Conservation (phyloP, 2,888 invertebrate species). For the Hoplodrina blanda region DNA sequence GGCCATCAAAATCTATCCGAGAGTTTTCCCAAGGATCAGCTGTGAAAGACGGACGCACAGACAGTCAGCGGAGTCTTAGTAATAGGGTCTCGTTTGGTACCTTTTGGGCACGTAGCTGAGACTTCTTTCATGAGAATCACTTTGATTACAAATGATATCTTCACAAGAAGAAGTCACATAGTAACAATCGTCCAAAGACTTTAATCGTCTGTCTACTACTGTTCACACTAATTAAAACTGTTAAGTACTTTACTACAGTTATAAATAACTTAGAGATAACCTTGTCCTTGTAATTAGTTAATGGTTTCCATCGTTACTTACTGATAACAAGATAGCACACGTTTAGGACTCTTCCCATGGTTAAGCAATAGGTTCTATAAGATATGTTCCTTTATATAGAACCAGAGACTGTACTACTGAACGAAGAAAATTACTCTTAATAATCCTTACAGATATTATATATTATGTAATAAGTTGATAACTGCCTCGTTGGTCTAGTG, state of each 20-base stretch:
- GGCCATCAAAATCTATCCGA: too few species aligned
- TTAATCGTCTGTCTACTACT: background rate
- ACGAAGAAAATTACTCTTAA: background rate
- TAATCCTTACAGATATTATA: background rate
- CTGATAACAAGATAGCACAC: conserved; percentile 34
- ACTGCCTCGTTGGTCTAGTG: too few species aligned
- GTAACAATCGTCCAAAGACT: background rate
- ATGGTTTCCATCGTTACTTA: conserved; percentile 37
- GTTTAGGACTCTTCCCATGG: conserved; percentile 22
- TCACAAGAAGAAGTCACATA: background rate
- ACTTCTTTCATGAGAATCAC: too few species aligned
- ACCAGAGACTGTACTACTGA: too few species aligned
- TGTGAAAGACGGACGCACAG: too few species aligned
- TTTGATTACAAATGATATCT: background rate
- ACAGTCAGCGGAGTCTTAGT: too few species aligned
- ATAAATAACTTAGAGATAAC: conserved; percentile 58
- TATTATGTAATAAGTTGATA: too few species aligned
- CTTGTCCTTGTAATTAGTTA: conserved; percentile 58
- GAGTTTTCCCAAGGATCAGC: too few species aligned
- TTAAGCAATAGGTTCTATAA: background rate
- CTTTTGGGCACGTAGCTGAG: too few species aligned
- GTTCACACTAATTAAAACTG: conserved; percentile 36
- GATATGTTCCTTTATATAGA: background rate
- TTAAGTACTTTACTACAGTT: conserved; percentile 21
- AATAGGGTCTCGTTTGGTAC: too few species aligned